Evolutionary conservation across 2,888 invertebrate species (phyloP).

Genomic region (Clusia tigrina): DNA sequence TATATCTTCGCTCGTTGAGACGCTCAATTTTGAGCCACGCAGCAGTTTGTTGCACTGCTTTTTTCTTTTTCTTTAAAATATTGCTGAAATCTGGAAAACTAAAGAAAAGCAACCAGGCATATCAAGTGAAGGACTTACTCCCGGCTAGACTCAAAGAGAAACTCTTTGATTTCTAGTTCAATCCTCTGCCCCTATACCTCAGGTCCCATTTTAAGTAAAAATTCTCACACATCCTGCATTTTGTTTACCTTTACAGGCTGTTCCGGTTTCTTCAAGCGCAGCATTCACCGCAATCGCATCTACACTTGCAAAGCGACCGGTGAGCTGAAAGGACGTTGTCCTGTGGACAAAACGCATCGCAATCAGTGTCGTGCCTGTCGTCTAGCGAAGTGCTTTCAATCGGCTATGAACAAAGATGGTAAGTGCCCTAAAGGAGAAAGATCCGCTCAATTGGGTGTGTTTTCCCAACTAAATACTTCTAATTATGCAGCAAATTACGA

Average conservation of each 20-base stretch:
- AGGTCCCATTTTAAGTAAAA: no score
- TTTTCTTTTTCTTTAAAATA: no score
- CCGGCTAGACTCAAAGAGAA: no score
- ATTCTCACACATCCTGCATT: no score
- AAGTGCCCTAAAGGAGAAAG: slow-evolving; percentile 63
- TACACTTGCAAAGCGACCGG: slow-evolving; percentile 97
- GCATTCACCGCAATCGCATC: slow-evolving; percentile 93
- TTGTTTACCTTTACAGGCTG: slow-evolving; percentile 74
- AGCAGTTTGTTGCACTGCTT: no score
- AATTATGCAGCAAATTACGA: slow-evolving; percentile 52
- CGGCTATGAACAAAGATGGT: slow-evolving; percentile 99
- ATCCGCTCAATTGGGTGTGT: background rate
- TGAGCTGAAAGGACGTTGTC: slow-evolving; percentile 90
- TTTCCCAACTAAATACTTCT: slow-evolving; percentile 42
- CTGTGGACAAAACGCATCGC: slow-evolving; percentile 95
- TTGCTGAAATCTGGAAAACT: no score
- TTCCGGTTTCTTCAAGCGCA: slow-evolving; percentile 95
- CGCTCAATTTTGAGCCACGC: no score
- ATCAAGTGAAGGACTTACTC: no score
- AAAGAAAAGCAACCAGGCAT: no score
- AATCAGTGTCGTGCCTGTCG: slow-evolving; percentile 97
- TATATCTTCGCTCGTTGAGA: no score
- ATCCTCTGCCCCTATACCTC: no score
- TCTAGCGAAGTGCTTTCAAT: slow-evolving; percentile 93
- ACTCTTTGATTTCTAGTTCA: no score